Conservation (phyloP, 1,140 invertebrate species). For the Trissolcus basalis region DNA sequence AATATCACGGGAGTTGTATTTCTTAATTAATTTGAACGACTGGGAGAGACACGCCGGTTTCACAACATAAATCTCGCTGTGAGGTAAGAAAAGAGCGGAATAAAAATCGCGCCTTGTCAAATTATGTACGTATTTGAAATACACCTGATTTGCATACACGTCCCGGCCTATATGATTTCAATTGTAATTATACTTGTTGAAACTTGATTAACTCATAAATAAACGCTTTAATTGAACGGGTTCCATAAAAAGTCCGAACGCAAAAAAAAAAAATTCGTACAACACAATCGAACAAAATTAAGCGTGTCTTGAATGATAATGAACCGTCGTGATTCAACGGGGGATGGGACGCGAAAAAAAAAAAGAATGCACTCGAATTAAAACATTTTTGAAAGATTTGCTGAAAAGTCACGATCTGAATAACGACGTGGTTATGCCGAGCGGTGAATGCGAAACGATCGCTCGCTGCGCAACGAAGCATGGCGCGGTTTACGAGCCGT, state of each 20-base stretch:
- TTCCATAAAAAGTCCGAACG: slow-evolving; percentile 3
- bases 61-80: no score
- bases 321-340: background rate
- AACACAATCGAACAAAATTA: no score
- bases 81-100: no score
- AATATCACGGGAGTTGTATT: no score
- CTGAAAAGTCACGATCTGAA: slow-evolving; percentile 28
- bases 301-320: no score
- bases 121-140: slow-evolving; percentile 15
- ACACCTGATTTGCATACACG: slow-evolving; percentile 23
- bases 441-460: slow-evolving; percentile 46
- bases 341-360: no score
- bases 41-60: no score
- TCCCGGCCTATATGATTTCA: slow-evolving; percentile 12
- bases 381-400: slow-evolving; percentile 15
- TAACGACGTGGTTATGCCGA: slow-evolving; percentile 39
- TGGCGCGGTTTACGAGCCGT: slow-evolving; percentile 45
- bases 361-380: no score
- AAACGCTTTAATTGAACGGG: slow-evolving; percentile 22
- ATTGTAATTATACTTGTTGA: slow-evolving; percentile 29
- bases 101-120: background rate
- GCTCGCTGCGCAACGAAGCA: slow-evolving; percentile 33
- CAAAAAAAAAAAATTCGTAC: background rate
- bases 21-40: no score
- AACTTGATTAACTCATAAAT: slow-evolving; percentile 30